Evolutionary conservation across 2,797 vertebrate species (phyloP), one percentile per base, ranked within the genome.

Genomic region (Coccyzus lansbergi): DNA sequence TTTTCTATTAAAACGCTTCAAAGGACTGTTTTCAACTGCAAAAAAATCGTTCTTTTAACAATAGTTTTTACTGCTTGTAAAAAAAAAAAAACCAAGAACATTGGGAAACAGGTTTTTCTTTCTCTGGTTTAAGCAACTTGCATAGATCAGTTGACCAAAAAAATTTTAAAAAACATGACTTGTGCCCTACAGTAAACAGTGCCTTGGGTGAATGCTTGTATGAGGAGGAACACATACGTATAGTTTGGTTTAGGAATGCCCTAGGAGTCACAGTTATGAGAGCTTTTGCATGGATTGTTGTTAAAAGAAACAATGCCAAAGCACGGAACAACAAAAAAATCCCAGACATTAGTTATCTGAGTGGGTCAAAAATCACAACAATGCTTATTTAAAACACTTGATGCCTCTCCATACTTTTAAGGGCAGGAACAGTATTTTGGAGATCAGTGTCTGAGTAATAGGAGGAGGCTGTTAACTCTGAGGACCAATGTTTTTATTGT

Each of bases 91-190:
- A n/a, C 5, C 28, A 67, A 48, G 24, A 68, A 49, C 20, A 58
- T 1, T 1, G 28, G 18, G 58, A 88, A 72, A 64, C 52, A 29
- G 3, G 10, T 55, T 88, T 85, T 90, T 80, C 34, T 82, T 83
- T 83, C 59, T 8, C 40, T 49, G 62, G 33, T 70, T 91, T 86
- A 93, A 93, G 88, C 77, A 85, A 69, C 56, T 51, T 75, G 21
- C 42, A 80, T 85, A 92, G 33, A 82, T 93, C 48, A 78, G 34
- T 78, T 79, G 62, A 79, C 59, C 82, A 83, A 95, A 90, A 58
- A 83, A 36, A 15, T 29, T 76, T 16, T 82, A 83, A 88, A 7
- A 46, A 88, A 19, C 17, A 58, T 40, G 33, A 94, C 36, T 80
- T 77, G 31, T 86, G 68, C 49, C 34, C 38, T 72, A 49, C 49